A percentile compares a stretch with the other conserved stretches of the same genome.
Evolutionary conservation across 2,888 invertebrate species (phyloP).

Genomic region (Leucozona laternaria): DNA sequence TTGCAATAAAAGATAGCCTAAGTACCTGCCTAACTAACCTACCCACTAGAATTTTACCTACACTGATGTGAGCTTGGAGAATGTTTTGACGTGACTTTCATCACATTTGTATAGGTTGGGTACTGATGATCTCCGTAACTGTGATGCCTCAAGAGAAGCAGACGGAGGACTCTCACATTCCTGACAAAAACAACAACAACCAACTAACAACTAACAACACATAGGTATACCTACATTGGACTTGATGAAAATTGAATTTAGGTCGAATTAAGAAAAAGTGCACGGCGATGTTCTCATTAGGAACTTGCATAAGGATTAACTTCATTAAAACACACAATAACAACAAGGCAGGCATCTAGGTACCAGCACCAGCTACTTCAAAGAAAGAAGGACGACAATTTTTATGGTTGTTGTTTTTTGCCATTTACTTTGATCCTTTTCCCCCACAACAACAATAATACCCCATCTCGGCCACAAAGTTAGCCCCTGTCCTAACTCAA

Average conservation of each 20-base stretch:
- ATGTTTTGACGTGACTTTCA: slow-evolving; percentile 6
- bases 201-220: neutral
- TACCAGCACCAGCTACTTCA: slow-evolving; percentile 1
- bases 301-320: slow-evolving; percentile 57
- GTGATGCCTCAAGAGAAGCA: too few relatives aligned
- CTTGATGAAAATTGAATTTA: slow-evolving; percentile 41
- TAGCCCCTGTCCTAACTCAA: neutral
- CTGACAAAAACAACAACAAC: neutral
- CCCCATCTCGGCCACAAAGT: neutral
- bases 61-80: neutral
- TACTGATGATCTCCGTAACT: neutral
- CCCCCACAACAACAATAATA: neutral
- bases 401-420: slow-evolving; percentile 39
- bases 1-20: slow-evolving; percentile 19
- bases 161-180: slow-evolving; percentile 21
- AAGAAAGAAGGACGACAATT: neutral
- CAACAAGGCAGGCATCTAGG: neutral
- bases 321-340: slow-evolving; percentile 55
- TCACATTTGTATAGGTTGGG: neutral
- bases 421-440: slow-evolving; percentile 41
- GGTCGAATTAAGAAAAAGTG: slow-evolving; percentile 42
- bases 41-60: slow-evolving; percentile 12
- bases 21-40: neutral
- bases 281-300: slow-evolving; percentile 55
- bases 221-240: neutral